phyloP scores from a whole-genome alignment of 2,113 vertebrate species.

The Atherinomorus stipes region DNA sequence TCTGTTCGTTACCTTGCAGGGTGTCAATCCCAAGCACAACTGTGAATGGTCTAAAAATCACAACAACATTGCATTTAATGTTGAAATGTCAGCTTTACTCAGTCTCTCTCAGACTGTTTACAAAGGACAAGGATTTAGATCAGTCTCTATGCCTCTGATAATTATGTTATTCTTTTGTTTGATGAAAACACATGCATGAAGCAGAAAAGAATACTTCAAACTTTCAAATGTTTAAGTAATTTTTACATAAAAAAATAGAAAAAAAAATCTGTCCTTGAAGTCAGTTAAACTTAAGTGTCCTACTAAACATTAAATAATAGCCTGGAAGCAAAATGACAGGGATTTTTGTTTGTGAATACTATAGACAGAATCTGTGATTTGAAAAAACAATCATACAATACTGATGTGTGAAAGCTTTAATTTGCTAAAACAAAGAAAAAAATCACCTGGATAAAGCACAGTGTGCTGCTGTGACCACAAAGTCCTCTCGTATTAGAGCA shows the following conservation, averaged over 20 bases:
- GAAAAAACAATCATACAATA: not conserved
- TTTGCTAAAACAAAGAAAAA: not conserved
- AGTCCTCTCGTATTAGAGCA: conserved; percentile 61
- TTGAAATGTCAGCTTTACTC: conserved; percentile 9
- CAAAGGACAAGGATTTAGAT: not conserved
- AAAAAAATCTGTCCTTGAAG: no score
- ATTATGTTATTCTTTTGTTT: no score
- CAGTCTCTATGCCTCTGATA: no score
- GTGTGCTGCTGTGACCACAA: conserved; percentile 85
- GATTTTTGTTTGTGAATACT: not conserved
- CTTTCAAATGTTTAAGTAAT: not conserved
- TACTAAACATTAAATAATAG: not conserved
- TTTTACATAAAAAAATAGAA: no score
- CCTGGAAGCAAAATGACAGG: not conserved
- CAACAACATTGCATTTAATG: not conserved
- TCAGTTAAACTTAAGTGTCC: not conserved
- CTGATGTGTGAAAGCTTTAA: not conserved
- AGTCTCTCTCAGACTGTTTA: not conserved
- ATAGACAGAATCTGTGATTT: not conserved
- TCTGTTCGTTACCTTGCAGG: conserved; percentile 27
- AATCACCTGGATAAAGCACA: conserved; percentile 68
- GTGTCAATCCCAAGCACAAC: conserved; percentile 77
- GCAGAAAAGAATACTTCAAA: not conserved
- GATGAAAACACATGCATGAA: no score
- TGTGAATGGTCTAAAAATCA: conserved; percentile 54